Evolutionary conservation across 1,140 invertebrate genomes (phyloP).

Genomic region (Schmidtea mediterranea): DNA sequence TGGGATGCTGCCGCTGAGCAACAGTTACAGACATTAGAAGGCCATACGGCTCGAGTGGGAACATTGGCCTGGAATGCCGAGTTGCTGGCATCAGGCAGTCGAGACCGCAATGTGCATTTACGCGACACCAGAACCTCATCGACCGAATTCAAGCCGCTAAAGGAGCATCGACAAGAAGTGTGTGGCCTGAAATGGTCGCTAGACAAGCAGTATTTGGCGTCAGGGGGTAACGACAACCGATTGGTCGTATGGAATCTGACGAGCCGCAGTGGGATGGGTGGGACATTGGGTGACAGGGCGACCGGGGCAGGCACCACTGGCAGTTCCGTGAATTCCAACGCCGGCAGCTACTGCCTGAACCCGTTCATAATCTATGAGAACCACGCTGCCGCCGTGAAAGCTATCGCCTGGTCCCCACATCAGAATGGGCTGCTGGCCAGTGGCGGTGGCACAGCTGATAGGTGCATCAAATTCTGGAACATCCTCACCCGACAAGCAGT

Average conservation of each 20-base stretch:
- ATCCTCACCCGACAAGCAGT: conserved; percentile 92
- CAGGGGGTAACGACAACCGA: conserved; percentile 93
- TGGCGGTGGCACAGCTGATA: conserved; percentile 87
- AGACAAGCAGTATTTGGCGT: conserved; percentile 84
- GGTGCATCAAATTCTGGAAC: conserved; percentile 74
- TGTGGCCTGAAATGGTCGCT: conserved; percentile 98
- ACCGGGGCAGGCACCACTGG: background rate
- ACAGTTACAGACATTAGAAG: conserved; percentile 57
- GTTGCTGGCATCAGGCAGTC: conserved; percentile 70
- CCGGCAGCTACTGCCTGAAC: conserved; percentile 10
- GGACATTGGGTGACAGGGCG: conserved; percentile 22
- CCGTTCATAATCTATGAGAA: conserved; percentile 67
- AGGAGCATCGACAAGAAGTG: conserved; percentile 75
- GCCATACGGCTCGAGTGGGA: conserved; percentile 55
- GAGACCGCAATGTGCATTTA: conserved; percentile 73
- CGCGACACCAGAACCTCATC: conserved; percentile 65
- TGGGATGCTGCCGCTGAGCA: conserved; percentile 80
- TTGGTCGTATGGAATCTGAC: conserved; percentile 89
- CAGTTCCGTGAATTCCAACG: background rate
- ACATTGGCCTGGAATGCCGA: conserved; percentile 94
- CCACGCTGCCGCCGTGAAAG: conserved; percentile 74
- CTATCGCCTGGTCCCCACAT: conserved; percentile 96
- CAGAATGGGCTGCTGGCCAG: conserved; percentile 86
- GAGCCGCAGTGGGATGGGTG: conserved; percentile 24
- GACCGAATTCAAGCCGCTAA: conserved; percentile 32